These are phyloP conservation scores for Calonectris borealis DNA, from an alignment of 2,113 vertebrate genomes.

Conservation along the genomic window DNA sequence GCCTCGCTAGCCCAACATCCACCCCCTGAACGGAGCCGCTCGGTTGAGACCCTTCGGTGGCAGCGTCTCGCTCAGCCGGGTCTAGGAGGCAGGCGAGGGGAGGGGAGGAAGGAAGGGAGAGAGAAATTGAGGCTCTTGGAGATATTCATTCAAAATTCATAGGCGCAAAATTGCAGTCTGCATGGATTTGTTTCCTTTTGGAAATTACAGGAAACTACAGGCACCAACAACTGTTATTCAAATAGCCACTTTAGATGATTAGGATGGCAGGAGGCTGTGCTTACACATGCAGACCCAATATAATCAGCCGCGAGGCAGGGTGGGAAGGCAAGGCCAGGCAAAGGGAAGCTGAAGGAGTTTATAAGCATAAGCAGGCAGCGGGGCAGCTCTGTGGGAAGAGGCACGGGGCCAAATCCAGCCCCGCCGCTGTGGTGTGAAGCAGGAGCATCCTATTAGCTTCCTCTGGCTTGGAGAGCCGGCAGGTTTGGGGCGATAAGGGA, in stretches of 20 bases:
- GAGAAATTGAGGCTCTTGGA: slow-evolving; percentile 37
- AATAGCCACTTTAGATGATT: slow-evolving; percentile 69
- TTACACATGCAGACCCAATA: slow-evolving; percentile 58
- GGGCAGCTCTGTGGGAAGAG: not conserved
- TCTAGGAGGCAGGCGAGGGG: not conserved
- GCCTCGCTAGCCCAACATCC: not conserved
- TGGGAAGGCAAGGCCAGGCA: not conserved
- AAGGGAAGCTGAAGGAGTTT: not conserved
- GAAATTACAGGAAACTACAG: slow-evolving; percentile 73
- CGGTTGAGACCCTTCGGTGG: rapidly evolving
- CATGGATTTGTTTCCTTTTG: slow-evolving; percentile 70
- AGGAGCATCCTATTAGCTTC: not conserved
- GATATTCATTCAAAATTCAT: slow-evolving; percentile 68
- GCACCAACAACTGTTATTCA: slow-evolving; percentile 69
- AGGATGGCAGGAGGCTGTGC: slow-evolving; percentile 64
- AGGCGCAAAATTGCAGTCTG: slow-evolving; percentile 66
- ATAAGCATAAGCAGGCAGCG: not conserved
- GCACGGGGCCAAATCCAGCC: not conserved
- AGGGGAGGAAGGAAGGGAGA: not conserved
- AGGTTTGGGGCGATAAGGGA: not conserved
- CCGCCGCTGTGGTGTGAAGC: not conserved
- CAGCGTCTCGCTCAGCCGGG: not conserved
- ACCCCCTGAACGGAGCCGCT: not conserved
- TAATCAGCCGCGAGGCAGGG: not conserved
- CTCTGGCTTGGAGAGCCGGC: not conserved